phyloP scores from a whole-genome alignment of 1,140 invertebrate species.

The Glossosoma conforme region DNA sequence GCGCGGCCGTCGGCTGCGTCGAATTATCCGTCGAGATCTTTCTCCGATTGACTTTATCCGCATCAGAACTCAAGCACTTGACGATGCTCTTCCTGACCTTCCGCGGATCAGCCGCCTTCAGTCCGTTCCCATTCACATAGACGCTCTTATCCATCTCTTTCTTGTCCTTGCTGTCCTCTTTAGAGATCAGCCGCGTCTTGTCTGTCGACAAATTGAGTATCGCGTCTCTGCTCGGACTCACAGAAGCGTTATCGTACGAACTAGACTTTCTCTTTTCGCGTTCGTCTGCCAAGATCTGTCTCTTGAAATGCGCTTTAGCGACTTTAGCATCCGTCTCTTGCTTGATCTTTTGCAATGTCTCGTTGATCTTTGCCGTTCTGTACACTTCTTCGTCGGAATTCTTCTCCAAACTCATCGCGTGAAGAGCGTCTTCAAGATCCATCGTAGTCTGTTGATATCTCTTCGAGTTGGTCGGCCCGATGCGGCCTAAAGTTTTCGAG shows the following conservation, averaged over 20 bases:
- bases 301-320: constrained; percentile 37
- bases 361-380: constrained; percentile 52
- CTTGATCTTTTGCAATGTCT: constrained; percentile 49
- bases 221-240: constrained; percentile 39
- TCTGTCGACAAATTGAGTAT: constrained; percentile 37
- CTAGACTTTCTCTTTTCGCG: constrained; percentile 32
- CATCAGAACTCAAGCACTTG: constrained; percentile 33
- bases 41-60: constrained; percentile 35
- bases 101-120: constrained; percentile 38
- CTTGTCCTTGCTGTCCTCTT: constrained; percentile 47
- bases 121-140: constrained; percentile 37
- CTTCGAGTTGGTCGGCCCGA: constrained; percentile 39
- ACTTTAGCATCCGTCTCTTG: constrained; percentile 42
- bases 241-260: constrained; percentile 34
- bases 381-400: constrained; percentile 44
- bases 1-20: constrained; percentile 33
- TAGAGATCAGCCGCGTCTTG: constrained; percentile 43
- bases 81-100: constrained; percentile 35
- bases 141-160: constrained; percentile 45
- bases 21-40: constrained; percentile 34
- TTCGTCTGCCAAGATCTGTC: constrained; percentile 36
- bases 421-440: constrained; percentile 50
- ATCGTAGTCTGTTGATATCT: constrained; percentile 44
- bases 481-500: constrained; percentile 43
- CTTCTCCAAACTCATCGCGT: constrained; percentile 44